These are phyloP conservation scores for Cercocebus atys DNA, from an alignment of 2,113 vertebrate species.

Conservation along the genomic window DNA sequence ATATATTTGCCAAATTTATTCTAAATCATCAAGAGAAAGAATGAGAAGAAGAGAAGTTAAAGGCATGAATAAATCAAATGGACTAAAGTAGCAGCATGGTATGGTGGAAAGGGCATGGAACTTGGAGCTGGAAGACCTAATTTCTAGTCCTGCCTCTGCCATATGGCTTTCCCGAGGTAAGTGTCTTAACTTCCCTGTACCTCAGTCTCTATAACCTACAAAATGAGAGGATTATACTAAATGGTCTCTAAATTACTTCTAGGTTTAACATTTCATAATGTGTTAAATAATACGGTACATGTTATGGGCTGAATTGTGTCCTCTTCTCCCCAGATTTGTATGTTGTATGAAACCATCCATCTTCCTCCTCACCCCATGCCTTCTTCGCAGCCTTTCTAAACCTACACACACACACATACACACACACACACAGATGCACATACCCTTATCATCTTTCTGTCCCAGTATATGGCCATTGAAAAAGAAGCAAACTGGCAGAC, in stretches of 20 bases:
- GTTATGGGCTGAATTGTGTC: background rate
- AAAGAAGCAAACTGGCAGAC: background rate
- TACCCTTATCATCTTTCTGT: background rate
- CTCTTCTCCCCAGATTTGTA: background rate
- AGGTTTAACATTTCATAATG: constrained; percentile 2
- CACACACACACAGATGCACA: background rate
- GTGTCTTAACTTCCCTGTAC: background rate
- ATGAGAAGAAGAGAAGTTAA: background rate
- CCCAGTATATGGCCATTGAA: background rate
- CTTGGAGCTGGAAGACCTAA: background rate
- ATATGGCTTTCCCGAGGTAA: background rate
- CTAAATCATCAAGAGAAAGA: background rate
- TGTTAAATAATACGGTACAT: background rate
- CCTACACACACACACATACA: background rate
- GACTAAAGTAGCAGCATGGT: background rate
- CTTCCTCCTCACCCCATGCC: background rate
- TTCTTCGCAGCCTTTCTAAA: background rate
- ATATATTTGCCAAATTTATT: background rate
- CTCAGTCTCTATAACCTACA: background rate
- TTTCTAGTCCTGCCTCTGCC: background rate
- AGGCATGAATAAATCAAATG: background rate
- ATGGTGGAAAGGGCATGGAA: background rate
- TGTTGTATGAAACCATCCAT: background rate
- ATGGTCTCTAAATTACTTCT: background rate
- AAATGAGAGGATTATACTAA: background rate